A percentile compares a stretch with the other conserved stretches of the same genome.
Evolutionary conservation across 2,113 vertebrate genomes (phyloP).

Genomic region (Willisornis vidua): DNA sequence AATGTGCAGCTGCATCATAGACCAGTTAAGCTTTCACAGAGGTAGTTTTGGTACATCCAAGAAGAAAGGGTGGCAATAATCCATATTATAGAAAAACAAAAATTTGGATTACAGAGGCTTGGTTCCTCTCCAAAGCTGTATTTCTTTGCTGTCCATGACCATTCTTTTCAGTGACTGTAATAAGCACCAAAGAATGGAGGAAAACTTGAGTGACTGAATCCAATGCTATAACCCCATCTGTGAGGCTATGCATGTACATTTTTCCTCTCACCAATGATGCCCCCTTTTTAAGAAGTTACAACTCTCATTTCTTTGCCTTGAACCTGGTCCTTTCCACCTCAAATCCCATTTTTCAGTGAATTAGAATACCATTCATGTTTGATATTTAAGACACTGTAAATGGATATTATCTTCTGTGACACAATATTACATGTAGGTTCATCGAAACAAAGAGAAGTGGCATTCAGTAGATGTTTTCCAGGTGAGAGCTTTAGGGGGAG

Average conservation of each 20-base stretch:
- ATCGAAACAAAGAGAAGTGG: neutral
- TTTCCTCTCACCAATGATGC: neutral
- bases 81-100: neutral
- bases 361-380: neutral
- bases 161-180: neutral
- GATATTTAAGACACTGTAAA: neutral
- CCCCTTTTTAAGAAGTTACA: neutral
- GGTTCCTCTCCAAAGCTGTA: neutral
- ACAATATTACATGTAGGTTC: neutral
- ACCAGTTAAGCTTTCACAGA: neutral
- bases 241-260: neutral
- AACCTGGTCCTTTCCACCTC: neutral
- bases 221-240: neutral
- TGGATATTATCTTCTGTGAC: accelerated
- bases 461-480: neutral
- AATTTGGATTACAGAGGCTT: neutral
- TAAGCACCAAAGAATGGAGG: neutral
- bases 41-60: neutral
- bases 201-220: neutral
- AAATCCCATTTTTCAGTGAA: neutral
- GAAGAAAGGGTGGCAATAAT: neutral
- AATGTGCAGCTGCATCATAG: neutral
- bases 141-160: neutral
- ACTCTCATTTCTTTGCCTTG: neutral
- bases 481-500: neutral